These are phyloP conservation scores for Philereme transversata DNA, from an alignment of 2,888 invertebrate species.

Conservation along the genomic window DNA sequence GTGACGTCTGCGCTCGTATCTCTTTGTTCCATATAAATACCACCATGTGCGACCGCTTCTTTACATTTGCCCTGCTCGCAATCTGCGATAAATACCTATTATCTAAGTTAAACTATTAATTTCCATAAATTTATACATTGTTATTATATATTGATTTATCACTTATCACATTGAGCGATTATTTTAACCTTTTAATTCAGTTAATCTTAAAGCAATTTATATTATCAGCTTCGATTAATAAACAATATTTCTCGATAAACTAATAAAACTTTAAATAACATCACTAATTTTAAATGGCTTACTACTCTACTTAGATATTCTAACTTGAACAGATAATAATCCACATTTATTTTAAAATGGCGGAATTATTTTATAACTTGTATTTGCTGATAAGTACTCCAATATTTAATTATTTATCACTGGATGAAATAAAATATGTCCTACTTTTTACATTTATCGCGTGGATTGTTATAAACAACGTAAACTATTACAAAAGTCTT, in stretches of 20 bases:
- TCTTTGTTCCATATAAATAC: slow-evolving; percentile 31
- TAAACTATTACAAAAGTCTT: slow-evolving; percentile 37
- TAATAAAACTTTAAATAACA: slow-evolving; percentile 1
- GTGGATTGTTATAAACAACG: slow-evolving; percentile 29
- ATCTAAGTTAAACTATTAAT: slow-evolving; percentile 2
- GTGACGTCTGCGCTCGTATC: slow-evolving; percentile 21
- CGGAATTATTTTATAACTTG: slow-evolving; percentile 12
- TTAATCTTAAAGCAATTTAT: slow-evolving; percentile 3
- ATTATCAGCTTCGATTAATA: background rate
- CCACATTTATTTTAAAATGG: slow-evolving; percentile 4
- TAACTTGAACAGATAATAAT: background rate
- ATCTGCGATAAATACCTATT: slow-evolving; percentile 28
- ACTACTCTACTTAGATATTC: background rate
- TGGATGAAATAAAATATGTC: slow-evolving; percentile 18
- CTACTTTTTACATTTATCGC: slow-evolving; percentile 14
- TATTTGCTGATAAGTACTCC: slow-evolving; percentile 7
- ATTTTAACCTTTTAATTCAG: slow-evolving; percentile 5
- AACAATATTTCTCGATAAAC: too few species aligned
- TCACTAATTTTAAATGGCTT: background rate
- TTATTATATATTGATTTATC: slow-evolving; percentile 1
- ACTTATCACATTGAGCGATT: background rate
- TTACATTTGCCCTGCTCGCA: slow-evolving; percentile 22
- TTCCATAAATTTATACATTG: background rate
- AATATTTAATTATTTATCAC: slow-evolving; percentile 9
- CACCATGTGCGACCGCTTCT: slow-evolving; percentile 20